phyloP scores from a whole-genome alignment of 2,113 vertebrate genomes.

The Helogale parvula region DNA sequence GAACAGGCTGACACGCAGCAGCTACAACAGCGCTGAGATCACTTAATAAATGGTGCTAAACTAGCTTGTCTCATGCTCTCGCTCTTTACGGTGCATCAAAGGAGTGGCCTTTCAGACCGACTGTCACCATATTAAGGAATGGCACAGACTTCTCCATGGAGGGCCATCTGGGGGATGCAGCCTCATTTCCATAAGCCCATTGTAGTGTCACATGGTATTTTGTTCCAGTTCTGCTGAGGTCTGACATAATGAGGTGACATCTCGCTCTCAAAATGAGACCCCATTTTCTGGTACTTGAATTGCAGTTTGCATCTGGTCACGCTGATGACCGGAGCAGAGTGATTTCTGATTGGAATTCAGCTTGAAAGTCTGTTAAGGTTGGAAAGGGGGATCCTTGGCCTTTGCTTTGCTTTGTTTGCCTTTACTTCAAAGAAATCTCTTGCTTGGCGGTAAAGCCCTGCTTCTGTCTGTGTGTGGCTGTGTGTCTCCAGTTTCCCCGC shows the following conservation, averaged over 20 bases:
- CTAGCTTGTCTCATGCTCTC: constrained; percentile 80
- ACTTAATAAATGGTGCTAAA: constrained; percentile 74
- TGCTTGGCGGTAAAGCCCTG: constrained; percentile 59
- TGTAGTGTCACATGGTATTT: background rate
- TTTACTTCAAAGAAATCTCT: constrained; percentile 66
- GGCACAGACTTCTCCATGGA: constrained; percentile 60
- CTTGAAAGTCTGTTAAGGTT: background rate
- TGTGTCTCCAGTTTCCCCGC: constrained; percentile 39
- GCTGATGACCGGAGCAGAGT: background rate
- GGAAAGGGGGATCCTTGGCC: constrained; percentile 57
- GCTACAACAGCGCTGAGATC: constrained; percentile 78
- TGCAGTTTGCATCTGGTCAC: background rate
- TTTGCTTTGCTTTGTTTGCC: constrained; percentile 60
- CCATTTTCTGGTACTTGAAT: constrained; percentile 12
- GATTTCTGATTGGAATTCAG: background rate
- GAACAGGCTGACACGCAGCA: constrained; percentile 73
- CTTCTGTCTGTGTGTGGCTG: constrained; percentile 52
- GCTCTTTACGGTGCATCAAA: constrained; percentile 71
- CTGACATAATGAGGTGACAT: constrained; percentile 16
- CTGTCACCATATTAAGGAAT: constrained; percentile 55
- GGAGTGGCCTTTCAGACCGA: constrained; percentile 63
- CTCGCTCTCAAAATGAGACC: constrained; percentile 37
- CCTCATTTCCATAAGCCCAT: constrained; percentile 13
- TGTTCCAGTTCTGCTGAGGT: constrained; percentile 27
- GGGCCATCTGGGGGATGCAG: constrained; percentile 52